These are phyloP conservation scores for Corydoras sp. DNA, from an alignment of 2,113 vertebrate genomes.

Conservation along the genomic window DNA sequence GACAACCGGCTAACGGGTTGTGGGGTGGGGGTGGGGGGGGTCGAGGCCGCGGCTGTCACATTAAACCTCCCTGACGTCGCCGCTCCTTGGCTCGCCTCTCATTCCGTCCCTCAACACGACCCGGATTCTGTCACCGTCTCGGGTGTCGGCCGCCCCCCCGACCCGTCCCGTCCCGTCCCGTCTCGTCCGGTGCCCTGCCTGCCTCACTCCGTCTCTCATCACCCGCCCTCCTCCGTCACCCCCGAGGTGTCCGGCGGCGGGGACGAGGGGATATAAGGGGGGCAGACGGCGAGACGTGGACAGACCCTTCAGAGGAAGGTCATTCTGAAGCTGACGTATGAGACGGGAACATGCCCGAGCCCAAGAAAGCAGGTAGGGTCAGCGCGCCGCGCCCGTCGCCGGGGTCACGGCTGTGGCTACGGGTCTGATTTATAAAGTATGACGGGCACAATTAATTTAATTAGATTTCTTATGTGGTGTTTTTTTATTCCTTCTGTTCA, in stretches of 20 bases:
- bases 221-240: conserved; percentile 21
- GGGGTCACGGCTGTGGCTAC: too few relatives aligned
- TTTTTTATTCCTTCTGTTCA: too few relatives aligned
- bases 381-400: background rate
- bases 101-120: conserved; percentile 37
- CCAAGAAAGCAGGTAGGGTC: conserved; percentile 64
- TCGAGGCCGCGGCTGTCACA: conserved; percentile 37
- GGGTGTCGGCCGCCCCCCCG: conserved; percentile 54
- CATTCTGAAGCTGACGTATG: conserved; percentile 46
- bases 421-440: too few relatives aligned
- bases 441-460: too few relatives aligned
- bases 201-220: conserved; percentile 10
- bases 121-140: conserved; percentile 59
- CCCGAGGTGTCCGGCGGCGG: conserved; percentile 18
- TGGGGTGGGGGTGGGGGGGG: background rate
- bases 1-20: background rate
- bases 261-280: conserved; percentile 61
- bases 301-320: conserved; percentile 49
- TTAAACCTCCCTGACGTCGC: conserved; percentile 43
- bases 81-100: conserved; percentile 35
- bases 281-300: conserved; percentile 45
- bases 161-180: conserved; percentile 6
- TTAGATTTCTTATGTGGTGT: too few relatives aligned
- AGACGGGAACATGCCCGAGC: conserved; percentile 62
- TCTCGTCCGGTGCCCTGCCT: conserved; percentile 45